phyloP scores from a whole-genome alignment of 2,113 vertebrate genomes.

The Prochilodus magdalenae region DNA sequence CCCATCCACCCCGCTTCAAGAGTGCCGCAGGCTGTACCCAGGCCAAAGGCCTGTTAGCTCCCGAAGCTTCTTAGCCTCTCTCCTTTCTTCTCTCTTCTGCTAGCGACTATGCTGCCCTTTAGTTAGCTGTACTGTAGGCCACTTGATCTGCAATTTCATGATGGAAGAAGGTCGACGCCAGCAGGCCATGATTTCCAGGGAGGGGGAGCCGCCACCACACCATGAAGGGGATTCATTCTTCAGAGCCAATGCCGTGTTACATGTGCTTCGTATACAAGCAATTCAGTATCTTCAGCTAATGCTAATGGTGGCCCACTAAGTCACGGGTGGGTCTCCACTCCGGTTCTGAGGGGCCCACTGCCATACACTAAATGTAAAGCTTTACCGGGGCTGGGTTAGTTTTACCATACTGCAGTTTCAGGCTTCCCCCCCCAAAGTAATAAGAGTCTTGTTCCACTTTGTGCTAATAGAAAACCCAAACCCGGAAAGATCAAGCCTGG shows the following conservation, averaged over 20 bases:
- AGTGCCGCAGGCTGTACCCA: not conserved
- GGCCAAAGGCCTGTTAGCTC: constrained; percentile 21
- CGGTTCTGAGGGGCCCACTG: not conserved
- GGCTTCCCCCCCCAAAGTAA: not conserved
- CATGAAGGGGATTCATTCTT: constrained; percentile 44
- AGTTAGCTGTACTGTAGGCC: constrained; percentile 13
- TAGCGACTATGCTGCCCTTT: constrained; percentile 29
- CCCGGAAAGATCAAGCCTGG: too few relatives aligned
- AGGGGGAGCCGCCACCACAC: constrained; percentile 31
- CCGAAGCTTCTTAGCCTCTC: constrained; percentile 21
- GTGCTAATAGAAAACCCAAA: too few relatives aligned
- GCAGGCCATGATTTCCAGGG: not conserved
- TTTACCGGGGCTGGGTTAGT: not conserved
- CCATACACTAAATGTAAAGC: not conserved
- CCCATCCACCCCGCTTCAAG: constrained; percentile 17
- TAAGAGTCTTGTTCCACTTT: too few relatives aligned
- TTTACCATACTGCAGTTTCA: not conserved
- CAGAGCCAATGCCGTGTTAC: constrained; percentile 22
- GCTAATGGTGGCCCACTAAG: not conserved
- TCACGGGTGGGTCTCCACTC: not conserved
- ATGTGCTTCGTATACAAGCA: constrained; percentile 31
- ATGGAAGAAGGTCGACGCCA: constrained; percentile 8
- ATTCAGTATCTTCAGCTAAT: constrained; percentile 13
- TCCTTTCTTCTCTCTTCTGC: constrained; percentile 7
- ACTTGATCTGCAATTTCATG: constrained; percentile 23